Base-by-base conservation (phyloP, 2,113 vertebrate species). In the Xyrauchen texanus region DNA sequence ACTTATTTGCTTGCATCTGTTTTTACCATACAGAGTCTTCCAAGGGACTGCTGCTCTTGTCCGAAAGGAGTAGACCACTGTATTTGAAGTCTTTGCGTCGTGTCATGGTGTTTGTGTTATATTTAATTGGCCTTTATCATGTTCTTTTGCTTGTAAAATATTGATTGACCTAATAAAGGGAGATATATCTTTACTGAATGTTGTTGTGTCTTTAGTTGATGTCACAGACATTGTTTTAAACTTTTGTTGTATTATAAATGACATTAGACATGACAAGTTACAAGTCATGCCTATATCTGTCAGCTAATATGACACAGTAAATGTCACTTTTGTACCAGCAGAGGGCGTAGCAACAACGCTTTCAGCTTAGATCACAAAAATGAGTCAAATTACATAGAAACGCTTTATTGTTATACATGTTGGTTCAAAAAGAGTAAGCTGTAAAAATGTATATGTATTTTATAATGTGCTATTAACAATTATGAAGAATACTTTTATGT, bases 61-160 rank as follows among this genome's bases (percentile, higher is more conserved):
- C 71, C 58, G 78, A 78, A 89, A 77, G 7, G 75, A 82, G 64
- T 83, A 49, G 86, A 75, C 84, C 67, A 70, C 81, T 88, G 75
- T 90, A 85, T 88, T 83, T 90, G 77, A 86, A 87, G 82, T 87
- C 84, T 89, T 87, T 89, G 85, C 87, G 86, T 90, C 76, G 78
- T 89, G 68, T 82, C 84, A 82, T 83, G 68, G 76, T 82, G 55
- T 82, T 70, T 46, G 69, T 90, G 86, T 85, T 83, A 80, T 93
- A 92, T 90, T 92, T 93, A 91, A 92, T 88, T 87, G 77, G 78
- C 88, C 90, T 91, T 92, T 91, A 90, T 91, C 90, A 85, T 73
- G 91, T 92, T 92, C 82, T 90, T 84, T 90, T 91, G 87, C 88
- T 89, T 92, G 91, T 93, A 91, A 90, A 89, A 90, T 93, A 91